Conservation (phyloP, 2,797 vertebrate species). For the Melanotaenia maccullochi region DNA sequence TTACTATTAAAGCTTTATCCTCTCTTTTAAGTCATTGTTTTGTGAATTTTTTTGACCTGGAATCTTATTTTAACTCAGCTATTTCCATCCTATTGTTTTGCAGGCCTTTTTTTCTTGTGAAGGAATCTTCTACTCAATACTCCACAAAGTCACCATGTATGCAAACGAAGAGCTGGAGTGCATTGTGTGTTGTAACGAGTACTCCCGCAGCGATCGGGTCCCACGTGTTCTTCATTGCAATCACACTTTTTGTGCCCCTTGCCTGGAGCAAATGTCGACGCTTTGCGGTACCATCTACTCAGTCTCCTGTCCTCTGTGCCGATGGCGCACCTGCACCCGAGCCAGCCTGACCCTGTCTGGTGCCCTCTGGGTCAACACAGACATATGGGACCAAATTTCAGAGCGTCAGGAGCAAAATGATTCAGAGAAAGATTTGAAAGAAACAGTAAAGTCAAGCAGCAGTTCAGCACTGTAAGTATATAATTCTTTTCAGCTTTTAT, state of each 20-base stretch:
- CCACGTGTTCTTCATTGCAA: conserved; percentile 75
- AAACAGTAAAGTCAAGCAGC: rapidly evolving
- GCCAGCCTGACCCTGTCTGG: conserved; percentile 48
- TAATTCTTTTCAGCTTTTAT: not conserved
- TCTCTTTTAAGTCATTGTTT: not conserved
- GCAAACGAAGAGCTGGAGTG: conserved; percentile 58
- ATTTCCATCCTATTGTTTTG: not conserved
- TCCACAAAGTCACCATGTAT: conserved; percentile 17
- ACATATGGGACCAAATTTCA: conserved; percentile 70
- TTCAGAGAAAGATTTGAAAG: not conserved
- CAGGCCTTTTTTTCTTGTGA: not conserved
- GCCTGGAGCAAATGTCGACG: conserved; percentile 57
- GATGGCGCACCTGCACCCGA: conserved; percentile 70
- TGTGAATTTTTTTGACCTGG: not conserved
- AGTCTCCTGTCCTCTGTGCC: conserved; percentile 74
- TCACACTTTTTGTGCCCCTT: conserved; percentile 73
- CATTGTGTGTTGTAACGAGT: conserved; percentile 65
- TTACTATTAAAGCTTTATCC: not conserved
- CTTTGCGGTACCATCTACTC: conserved; percentile 1
- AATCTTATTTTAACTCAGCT: not conserved
- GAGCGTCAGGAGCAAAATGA: not conserved
- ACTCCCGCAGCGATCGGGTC: conserved; percentile 47
- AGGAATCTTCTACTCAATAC: not conserved
- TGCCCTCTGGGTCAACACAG: conserved; percentile 68
- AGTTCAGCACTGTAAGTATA: conserved; percentile 19